A percentile compares a stretch with the other conserved stretches of the same genome.
phyloP scores from a whole-genome alignment of 2,797 vertebrate species.

The Epinephelus coioides region DNA sequence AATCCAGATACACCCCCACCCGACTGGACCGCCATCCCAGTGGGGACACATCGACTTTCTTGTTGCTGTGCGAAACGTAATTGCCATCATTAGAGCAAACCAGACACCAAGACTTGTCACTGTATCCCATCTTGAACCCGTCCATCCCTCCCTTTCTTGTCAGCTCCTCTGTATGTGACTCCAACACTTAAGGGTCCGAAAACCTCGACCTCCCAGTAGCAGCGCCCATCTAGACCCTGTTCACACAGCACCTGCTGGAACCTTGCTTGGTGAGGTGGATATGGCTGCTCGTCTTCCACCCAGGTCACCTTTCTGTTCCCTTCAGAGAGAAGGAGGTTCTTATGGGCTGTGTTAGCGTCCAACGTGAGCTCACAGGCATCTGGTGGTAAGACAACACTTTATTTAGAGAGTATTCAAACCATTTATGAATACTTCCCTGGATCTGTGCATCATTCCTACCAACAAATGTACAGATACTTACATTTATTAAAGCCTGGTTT shows the following conservation, averaged over 20 bases:
- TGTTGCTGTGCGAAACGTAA: neutral
- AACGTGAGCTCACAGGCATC: slow-evolving; percentile 50
- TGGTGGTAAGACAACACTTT: slow-evolving; percentile 24
- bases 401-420: no score
- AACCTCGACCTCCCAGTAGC: slow-evolving; percentile 49
- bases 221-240: slow-evolving; percentile 35
- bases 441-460: neutral
- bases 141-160: neutral
- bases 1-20: slow-evolving; percentile 57
- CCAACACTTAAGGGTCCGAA: slow-evolving; percentile 25
- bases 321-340: slow-evolving; percentile 41
- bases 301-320: slow-evolving; percentile 14
- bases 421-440: neutral
- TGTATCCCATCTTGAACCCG: slow-evolving; percentile 22
- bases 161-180: neutral
- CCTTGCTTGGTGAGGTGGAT: neutral
- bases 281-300: slow-evolving; percentile 10
- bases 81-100: slow-evolving; percentile 4
- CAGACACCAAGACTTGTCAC: slow-evolving; percentile 52
- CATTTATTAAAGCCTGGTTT: slow-evolving; percentile 58
- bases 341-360: slow-evolving; percentile 9
- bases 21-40: slow-evolving; percentile 17
- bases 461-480: slow-evolving; percentile 9
- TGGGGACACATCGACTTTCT: neutral
- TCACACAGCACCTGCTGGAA: slow-evolving; percentile 39